Conservation (phyloP, 2,797 vertebrate genomes). For the Gambusia yucatana region DNA sequence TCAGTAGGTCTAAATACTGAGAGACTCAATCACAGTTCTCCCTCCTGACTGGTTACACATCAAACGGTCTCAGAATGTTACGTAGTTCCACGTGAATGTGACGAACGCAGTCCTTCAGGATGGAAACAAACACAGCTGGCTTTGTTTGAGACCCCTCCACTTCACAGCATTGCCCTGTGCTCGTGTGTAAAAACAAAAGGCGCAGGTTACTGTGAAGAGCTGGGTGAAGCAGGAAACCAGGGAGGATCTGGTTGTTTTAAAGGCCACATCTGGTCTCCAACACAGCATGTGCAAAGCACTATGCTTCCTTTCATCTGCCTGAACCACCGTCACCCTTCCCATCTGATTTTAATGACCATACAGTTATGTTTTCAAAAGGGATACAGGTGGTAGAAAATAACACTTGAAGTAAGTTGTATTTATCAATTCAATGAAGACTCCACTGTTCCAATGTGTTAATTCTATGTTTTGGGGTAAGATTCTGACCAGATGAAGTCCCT, state of each 20-base stretch:
- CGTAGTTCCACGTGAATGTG: neutral
- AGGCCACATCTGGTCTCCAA: neutral
- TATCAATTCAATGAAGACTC: neutral
- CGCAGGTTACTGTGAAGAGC: neutral
- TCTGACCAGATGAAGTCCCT: constrained; percentile 94
- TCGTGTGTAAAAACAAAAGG: neutral
- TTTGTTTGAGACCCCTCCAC: constrained; percentile 28
- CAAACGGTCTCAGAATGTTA: neutral
- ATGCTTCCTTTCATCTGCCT: neutral
- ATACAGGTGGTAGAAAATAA: neutral
- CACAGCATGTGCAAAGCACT: neutral
- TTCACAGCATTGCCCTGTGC: constrained; percentile 20
- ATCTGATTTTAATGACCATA: neutral
- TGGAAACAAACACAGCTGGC: constrained; percentile 9
- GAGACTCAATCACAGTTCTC: neutral
- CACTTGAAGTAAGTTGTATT: neutral
- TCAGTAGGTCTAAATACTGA: neutral
- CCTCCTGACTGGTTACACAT: neutral
- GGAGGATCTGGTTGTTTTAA: neutral
- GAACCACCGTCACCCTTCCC: neutral
- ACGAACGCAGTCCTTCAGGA: neutral
- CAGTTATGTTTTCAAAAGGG: neutral
- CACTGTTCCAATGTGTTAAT: neutral
- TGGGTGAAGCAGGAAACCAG: constrained; percentile 8
- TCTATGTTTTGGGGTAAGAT: neutral